Evolutionary conservation across 2,888 invertebrate genomes (phyloP), one percentile per base, ranked within the genome.

Genomic region (Deroplatys truncata): DNA sequence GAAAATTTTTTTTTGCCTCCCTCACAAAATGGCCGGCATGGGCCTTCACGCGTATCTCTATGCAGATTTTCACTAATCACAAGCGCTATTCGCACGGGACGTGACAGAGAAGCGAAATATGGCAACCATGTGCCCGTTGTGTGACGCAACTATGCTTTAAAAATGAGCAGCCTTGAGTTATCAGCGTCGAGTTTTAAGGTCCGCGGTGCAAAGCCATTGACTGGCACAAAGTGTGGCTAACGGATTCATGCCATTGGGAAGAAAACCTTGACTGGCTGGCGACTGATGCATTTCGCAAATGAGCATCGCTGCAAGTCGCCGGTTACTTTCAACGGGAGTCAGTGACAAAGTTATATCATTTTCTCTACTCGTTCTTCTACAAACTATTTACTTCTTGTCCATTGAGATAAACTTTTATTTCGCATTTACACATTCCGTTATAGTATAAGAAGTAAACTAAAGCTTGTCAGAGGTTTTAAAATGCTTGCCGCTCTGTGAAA

Each of bases 141-240:
- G 84, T 84, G 88, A 88, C 88, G 88, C 28, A 88, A 88, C 28
- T 56, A 84, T 84, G 20, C 86, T 86, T 84, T 84, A 88, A 88
- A 88, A 84, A 88, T 84, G 88, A 84, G 28, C 84, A 84, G 72
- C 88, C 88, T 88, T 88, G 88, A 88, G 72, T 31, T 43, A 35
- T 84, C 82, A 28, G 82, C 43, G 7, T 25, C 16, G 56, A 16
- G 56, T 72, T 72, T 72, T 72, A 72, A 72, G 56, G 56, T 72
- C 56, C 56, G 56, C 20, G 56, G 56, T 72, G 56, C 56, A 72
- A 72, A 72, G 56, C 56, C 56, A 72, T 72, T 72, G 56, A 72
- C 56, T 72, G 56, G 56, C 25, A 72, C 25, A 72, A 72, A 72
- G 56, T 72, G 56, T 72, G 56, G 56, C 56, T 72, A 72, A 72